Evolutionary conservation across 2,797 vertebrate species (phyloP).

Genomic region (Vespertilio murinus): DNA sequence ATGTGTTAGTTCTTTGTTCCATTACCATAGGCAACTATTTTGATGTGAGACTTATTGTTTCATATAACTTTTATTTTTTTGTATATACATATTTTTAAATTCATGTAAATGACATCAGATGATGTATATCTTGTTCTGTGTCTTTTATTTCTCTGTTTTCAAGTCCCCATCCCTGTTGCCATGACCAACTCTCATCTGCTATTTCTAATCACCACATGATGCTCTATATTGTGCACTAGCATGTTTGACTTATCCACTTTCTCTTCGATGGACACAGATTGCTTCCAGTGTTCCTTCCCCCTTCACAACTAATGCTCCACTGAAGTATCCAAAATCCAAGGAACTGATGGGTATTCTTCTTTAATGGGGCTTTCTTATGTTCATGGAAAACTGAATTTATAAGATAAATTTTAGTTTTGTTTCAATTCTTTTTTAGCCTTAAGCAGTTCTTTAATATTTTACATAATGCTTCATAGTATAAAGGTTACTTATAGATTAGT

Average conservation of each 20-base stretch:
- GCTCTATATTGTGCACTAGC: background rate
- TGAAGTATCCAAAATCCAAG: background rate
- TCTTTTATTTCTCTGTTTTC: background rate
- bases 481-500: slow-evolving; percentile 38
- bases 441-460: slow-evolving; percentile 27
- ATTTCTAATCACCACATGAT: background rate
- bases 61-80: background rate
- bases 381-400: slow-evolving; percentile 2
- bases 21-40: background rate
- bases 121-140: background rate
- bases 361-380: background rate
- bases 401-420: background rate
- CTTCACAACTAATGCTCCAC: background rate
- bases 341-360: background rate
- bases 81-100: background rate
- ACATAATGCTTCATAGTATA: background rate
- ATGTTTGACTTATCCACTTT: background rate
- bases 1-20: background rate
- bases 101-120: background rate
- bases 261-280: background rate
- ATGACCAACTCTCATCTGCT: background rate
- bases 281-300: background rate
- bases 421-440: slow-evolving; percentile 38
- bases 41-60: background rate
- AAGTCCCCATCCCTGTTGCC: background rate